These are phyloP conservation scores for Prietella phreatophila DNA, from an alignment of 2,113 vertebrate species.

Conservation along the genomic window DNA sequence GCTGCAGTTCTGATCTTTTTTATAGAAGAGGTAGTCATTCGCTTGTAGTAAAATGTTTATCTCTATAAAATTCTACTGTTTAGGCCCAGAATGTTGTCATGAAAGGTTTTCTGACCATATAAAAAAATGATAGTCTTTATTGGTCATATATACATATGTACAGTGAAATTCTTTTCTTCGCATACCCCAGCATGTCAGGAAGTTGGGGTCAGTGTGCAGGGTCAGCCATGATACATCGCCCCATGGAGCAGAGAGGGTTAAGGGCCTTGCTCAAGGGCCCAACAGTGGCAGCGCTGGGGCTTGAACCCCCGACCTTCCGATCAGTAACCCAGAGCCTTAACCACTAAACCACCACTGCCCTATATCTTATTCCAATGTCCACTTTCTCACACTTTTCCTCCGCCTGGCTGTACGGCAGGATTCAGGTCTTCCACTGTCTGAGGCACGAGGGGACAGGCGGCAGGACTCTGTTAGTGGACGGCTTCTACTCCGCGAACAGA, in stretches of 20 bases:
- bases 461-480: conserved; percentile 86
- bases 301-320: too few species aligned
- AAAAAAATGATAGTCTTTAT: too few species aligned
- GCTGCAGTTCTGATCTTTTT: not conserved
- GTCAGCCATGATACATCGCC: too few species aligned
- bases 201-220: too few species aligned
- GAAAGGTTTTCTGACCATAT: not conserved
- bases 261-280: too few species aligned
- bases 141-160: too few species aligned
- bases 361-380: not conserved
- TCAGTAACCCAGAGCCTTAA: too few species aligned
- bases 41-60: not conserved
- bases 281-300: too few species aligned
- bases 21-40: not conserved
- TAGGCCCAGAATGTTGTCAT: not conserved
- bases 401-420: conserved; percentile 65
- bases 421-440: conserved; percentile 93
- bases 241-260: too few species aligned
- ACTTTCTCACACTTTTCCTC: not conserved
- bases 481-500: conserved; percentile 84
- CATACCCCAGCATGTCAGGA: too few species aligned
- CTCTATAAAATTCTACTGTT: not conserved
- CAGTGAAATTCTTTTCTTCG: too few species aligned
- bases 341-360: too few species aligned
- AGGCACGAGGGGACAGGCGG: conserved; percentile 90